phyloP scores from a whole-genome alignment of 2,888 invertebrate genomes.

The Tetrapedia diversipes region DNA sequence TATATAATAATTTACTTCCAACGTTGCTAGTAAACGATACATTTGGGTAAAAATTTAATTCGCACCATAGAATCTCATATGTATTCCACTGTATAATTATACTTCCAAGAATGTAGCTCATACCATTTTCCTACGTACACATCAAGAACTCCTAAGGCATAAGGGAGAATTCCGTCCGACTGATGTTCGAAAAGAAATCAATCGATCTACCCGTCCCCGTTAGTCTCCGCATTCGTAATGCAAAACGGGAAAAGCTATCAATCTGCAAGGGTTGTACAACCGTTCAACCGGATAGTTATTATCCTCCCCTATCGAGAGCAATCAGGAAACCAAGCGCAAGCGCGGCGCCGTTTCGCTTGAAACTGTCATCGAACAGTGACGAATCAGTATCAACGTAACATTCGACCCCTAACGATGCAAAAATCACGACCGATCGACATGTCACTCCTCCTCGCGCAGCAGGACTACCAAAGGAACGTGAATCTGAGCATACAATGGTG shows the following conservation, averaged over 20 bases:
- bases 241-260: neutral
- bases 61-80: too few relatives aligned
- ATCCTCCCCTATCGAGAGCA: neutral
- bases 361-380: rapidly evolving
- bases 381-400: neutral
- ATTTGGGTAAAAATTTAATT: too few relatives aligned
- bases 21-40: too few relatives aligned
- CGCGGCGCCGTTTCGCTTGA: neutral
- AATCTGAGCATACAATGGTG: slow-evolving; percentile 69
- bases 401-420: slow-evolving; percentile 19
- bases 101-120: too few relatives aligned
- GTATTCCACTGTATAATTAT: too few relatives aligned
- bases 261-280: neutral
- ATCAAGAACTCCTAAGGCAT: too few relatives aligned
- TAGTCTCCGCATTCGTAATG: neutral
- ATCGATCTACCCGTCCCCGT: neutral
- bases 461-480: neutral
- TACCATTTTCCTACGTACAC: too few relatives aligned
- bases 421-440: rapidly evolving
- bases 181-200: neutral
- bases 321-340: slow-evolving; percentile 27
- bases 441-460: neutral
- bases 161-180: too few relatives aligned
- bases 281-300: too few relatives aligned
- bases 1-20: too few relatives aligned